Evolutionary conservation across 2,797 vertebrate genomes (phyloP).

Genomic region (Enteromius argenteus): DNA sequence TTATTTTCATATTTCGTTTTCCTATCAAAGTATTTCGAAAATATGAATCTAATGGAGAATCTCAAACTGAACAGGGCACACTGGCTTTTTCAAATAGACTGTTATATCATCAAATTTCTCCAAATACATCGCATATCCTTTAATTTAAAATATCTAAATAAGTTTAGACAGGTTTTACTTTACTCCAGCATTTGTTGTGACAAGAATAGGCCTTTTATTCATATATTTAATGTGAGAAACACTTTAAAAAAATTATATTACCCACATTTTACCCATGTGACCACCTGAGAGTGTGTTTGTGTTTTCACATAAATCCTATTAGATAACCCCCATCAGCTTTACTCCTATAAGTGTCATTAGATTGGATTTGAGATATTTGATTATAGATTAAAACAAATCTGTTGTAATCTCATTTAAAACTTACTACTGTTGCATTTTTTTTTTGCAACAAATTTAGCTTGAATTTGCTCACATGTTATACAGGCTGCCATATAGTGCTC

Average conservation of each 20-base stretch:
- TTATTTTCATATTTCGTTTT: not conserved
- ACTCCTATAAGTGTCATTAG: too few species aligned
- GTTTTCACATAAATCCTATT: not conserved
- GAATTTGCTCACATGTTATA: not conserved
- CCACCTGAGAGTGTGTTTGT: not conserved
- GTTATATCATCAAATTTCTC: not conserved
- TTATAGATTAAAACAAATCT: not conserved
- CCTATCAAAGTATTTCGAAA: not conserved
- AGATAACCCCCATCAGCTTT: not conserved
- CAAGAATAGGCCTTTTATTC: not conserved
- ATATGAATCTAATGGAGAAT: not conserved
- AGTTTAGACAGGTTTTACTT: not conserved
- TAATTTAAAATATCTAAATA: not conserved
- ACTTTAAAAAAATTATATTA: constrained; percentile 48
- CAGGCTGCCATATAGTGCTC: not conserved
- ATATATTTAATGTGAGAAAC: not conserved
- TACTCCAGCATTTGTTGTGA: not conserved
- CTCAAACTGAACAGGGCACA: not conserved
- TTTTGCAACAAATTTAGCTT: not conserved
- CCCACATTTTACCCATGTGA: constrained; percentile 40
- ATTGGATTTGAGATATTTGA: not conserved
- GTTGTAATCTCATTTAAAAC: constrained; percentile 18
- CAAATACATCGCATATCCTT: not conserved
- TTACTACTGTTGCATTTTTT: constrained; percentile 34
- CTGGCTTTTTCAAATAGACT: not conserved